These are phyloP conservation scores for Luffia ferchaultella DNA, from an alignment of 2,888 invertebrate species.

Conservation along the genomic window DNA sequence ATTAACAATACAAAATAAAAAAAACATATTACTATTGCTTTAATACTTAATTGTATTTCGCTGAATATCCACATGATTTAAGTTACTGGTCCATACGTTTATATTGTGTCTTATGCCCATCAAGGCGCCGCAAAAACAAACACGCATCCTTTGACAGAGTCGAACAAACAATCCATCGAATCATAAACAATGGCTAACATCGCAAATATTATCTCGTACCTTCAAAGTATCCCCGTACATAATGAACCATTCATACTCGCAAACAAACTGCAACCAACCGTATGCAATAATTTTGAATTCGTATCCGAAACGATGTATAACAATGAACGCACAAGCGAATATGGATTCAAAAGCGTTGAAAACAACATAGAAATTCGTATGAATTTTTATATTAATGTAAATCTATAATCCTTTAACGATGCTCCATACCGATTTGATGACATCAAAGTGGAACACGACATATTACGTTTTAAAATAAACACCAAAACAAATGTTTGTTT, in stretches of 20 bases:
- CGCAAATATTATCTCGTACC: constrained; percentile 57
- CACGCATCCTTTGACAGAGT: constrained; percentile 62
- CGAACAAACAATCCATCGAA: constrained; percentile 60
- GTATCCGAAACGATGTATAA: constrained; percentile 25
- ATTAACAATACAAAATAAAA: too few relatives aligned
- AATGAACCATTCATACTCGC: constrained; percentile 64
- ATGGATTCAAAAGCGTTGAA: constrained; percentile 49
- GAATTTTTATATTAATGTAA: constrained; percentile 49
- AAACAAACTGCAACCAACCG: constrained; percentile 64
- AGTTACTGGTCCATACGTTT: too few relatives aligned
- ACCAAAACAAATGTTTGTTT: constrained; percentile 61
- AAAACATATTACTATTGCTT: too few relatives aligned
- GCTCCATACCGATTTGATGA: constrained; percentile 65
- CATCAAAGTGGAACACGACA: constrained; percentile 67
- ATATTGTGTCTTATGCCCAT: too few relatives aligned
- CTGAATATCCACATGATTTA: too few relatives aligned
- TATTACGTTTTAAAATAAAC: constrained; percentile 65
- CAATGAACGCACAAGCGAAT: constrained; percentile 46
- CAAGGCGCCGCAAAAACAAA: constrained; percentile 33
- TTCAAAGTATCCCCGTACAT: constrained; percentile 56
- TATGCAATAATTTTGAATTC: constrained; percentile 66
- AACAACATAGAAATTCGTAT: constrained; percentile 55
- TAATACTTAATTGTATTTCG: too few relatives aligned
- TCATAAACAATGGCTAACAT: constrained; percentile 63
- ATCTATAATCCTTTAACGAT: constrained; percentile 57